These are phyloP conservation scores for Cheumatopsyche charites DNA, from an alignment of 1,140 invertebrate species.

Conservation along the genomic window DNA sequence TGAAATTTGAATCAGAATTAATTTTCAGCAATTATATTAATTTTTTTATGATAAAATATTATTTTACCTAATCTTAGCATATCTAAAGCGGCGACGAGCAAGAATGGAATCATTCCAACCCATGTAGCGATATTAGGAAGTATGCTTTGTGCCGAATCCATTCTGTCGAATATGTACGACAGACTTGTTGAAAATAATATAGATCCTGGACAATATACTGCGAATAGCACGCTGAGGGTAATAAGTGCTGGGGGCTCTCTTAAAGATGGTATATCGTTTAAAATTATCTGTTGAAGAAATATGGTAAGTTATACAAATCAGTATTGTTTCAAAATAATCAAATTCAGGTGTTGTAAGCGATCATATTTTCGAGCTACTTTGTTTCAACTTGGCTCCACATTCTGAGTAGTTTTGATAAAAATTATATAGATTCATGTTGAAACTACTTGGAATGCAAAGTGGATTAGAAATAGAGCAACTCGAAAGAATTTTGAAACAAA, in stretches of 20 bases:
- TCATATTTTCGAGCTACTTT: no score
- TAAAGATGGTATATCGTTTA: slow-evolving; percentile 69
- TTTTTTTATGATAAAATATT: not conserved
- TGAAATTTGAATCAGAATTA: slow-evolving; percentile 53
- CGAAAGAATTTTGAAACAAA: no score
- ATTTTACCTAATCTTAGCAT: slow-evolving; percentile 70
- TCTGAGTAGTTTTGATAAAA: no score
- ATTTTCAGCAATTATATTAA: not conserved
- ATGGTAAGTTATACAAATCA: not conserved
- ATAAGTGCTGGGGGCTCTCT: slow-evolving; percentile 72
- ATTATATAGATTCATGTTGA: no score
- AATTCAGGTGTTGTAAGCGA: no score
- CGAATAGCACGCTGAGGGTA: slow-evolving; percentile 68
- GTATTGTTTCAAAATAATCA: not conserved
- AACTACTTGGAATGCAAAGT: no score
- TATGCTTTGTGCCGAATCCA: slow-evolving; percentile 80
- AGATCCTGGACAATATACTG: slow-evolving; percentile 76
- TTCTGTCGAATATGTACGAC: slow-evolving; percentile 81
- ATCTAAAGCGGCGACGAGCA: slow-evolving; percentile 71
- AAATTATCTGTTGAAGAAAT: slow-evolving; percentile 52
- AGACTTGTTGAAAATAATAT: slow-evolving; percentile 77
- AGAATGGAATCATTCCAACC: slow-evolving; percentile 76
- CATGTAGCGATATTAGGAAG: slow-evolving; percentile 78
- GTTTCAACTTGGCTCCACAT: no score
- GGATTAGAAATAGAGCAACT: no score